Base-by-base conservation (phyloP, 1,140 invertebrate genomes). In the Aphidius gifuensis region DNA sequence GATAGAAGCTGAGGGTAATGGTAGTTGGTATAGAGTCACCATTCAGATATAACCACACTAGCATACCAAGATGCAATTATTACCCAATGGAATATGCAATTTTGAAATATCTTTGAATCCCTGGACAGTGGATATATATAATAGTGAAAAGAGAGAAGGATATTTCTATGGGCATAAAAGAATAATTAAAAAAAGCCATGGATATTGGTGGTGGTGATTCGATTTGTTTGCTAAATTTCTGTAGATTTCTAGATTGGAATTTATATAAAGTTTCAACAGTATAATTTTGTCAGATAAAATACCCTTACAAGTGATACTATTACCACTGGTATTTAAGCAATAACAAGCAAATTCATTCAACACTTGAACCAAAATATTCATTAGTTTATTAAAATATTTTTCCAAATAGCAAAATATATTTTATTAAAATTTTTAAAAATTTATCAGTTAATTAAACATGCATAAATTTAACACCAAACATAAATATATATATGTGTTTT, bases 191-290 rank as follows among this genome's bases (percentile, higher is more conserved):
- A 40, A 56, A 47, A 58, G 58, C 56, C 23, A 11, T 57, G 32
- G 43, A 53, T 16, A 16, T 16, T 16, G 16, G 47, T 43, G 56
- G 51, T 4, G 40, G 11, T 42, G 21, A 54, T 62, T 56, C 61
- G 61, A 66, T 68, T 68, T 39, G 51, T 40, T 58, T 54, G 64
- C 69, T 32, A 64, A 48, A 59, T 58, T 65, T 44, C 63, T 62
- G 66, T 66, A 69, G 68, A 32, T 32, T 32, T 32, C 2, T 32
- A 32, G 23, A 32, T 67, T 60, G 61, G 71, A 64, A 73, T 77
- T 74, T 76, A 69, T 4, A 42, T 66, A 74, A 79, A 77, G 77
- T 77, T 79, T 69, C 69, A 77, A 76, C 64, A 66, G 71, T 66
- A 44, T 64, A 65, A 70, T 72, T 74, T 69, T 71, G 75, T 71